phyloP scores from a whole-genome alignment of 1,140 invertebrate species.

The Lucilia sericata region DNA sequence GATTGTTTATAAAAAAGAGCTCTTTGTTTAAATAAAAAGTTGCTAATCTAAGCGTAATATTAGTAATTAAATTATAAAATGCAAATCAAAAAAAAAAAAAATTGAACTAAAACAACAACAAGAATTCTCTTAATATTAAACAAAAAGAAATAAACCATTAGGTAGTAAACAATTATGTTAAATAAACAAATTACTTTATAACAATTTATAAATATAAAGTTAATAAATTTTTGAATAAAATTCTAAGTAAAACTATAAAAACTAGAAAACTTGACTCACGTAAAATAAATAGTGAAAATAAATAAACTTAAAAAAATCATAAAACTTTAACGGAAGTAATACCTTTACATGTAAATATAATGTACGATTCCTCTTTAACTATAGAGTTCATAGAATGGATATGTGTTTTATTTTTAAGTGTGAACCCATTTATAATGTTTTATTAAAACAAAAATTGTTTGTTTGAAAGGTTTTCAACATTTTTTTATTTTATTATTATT shows the following conservation, averaged over 20 bases:
- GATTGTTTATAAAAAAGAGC: not conserved
- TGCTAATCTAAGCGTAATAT: slow-evolving; percentile 15
- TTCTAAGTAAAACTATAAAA: not conserved
- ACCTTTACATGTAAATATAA: no score
- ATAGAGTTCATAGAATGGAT: no score
- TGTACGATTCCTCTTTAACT: no score
- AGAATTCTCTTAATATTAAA: not conserved
- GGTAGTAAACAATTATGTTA: no score
- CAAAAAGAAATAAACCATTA: not conserved
- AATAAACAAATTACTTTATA: not conserved
- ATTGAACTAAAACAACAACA: no score
- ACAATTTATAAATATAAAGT: not conserved
- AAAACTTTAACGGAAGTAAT: not conserved
- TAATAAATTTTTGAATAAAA: not conserved
- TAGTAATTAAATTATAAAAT: not conserved
- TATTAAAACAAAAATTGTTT: not conserved
- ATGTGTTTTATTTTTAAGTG: not conserved
- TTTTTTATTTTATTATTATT: not conserved
- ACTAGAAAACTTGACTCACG: not conserved
- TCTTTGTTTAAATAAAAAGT: slow-evolving; percentile 11
- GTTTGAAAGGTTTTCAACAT: not conserved
- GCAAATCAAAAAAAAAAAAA: not conserved
- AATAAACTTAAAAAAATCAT: not conserved
- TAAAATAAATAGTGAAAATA: no score
- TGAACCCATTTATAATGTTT: slow-evolving; percentile 16